phyloP scores from a whole-genome alignment of 2,113 vertebrate species.

The Orthonyx spaldingii region DNA sequence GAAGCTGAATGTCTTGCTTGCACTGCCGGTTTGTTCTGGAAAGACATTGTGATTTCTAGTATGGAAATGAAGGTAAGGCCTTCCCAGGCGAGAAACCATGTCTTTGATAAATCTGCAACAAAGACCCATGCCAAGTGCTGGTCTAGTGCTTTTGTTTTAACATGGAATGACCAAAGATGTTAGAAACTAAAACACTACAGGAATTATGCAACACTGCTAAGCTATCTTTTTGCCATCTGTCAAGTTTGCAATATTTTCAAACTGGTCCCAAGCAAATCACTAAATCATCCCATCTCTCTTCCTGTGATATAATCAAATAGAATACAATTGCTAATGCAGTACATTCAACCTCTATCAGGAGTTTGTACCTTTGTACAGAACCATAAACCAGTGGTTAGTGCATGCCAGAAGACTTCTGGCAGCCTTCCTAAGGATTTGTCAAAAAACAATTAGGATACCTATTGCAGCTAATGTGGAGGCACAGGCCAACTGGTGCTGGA shows the following conservation, averaged over 20 bases:
- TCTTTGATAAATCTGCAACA: neutral
- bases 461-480: neutral
- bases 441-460: slow-evolving; percentile 1
- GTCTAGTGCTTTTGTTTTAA: neutral
- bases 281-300: neutral
- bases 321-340: neutral
- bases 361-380: neutral
- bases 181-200: neutral
- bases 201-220: neutral
- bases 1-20: neutral
- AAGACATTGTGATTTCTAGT: neutral
- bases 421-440: slow-evolving; percentile 29
- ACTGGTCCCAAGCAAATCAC: neutral
- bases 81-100: neutral
- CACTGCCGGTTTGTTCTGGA: rapidly evolving
- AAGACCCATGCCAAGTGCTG: neutral
- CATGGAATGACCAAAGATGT: neutral
- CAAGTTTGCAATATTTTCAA: neutral
- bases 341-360: slow-evolving; percentile 13
- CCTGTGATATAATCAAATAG: neutral
- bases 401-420: neutral
- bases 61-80: neutral
- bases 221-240: slow-evolving; percentile 5
- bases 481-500: neutral
- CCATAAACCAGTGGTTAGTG: neutral